Evolutionary conservation across 2,888 invertebrate species (phyloP).

Genomic region (Volucella inanis): DNA sequence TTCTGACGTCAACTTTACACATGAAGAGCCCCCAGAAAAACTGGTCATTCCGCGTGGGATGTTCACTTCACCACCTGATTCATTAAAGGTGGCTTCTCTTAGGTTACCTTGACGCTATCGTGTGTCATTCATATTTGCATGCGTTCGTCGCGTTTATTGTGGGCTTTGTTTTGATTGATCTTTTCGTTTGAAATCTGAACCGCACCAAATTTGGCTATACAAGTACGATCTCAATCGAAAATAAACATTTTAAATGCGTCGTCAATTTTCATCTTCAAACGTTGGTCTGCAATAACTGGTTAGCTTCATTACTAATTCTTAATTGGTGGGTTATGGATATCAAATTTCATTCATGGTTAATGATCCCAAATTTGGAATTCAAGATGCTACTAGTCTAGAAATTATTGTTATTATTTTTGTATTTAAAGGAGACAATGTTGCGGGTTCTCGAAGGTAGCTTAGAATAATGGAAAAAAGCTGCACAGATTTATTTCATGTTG

Average conservation of each 20-base stretch:
- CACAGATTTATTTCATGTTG: no score
- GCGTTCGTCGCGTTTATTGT: neutral
- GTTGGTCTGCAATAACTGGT: slow-evolving; percentile 15
- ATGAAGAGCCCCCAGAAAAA: slow-evolving; percentile 13
- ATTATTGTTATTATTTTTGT: neutral
- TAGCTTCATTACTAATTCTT: neutral
- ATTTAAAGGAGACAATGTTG: no score
- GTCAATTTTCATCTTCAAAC: slow-evolving; percentile 1
- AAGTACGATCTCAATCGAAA: neutral
- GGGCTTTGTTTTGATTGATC: neutral
- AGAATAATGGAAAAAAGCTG: no score
- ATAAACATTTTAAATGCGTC: neutral
- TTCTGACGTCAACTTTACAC: neutral
- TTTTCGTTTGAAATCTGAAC: slow-evolving; percentile 1
- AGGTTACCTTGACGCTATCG: neutral
- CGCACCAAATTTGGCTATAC: slow-evolving; percentile 28
- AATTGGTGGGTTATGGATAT: neutral
- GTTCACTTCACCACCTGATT: slow-evolving; percentile 33
- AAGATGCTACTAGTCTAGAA: neutral
- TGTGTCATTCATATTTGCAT: slow-evolving; percentile 42
- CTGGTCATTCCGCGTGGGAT: slow-evolving; percentile 30
- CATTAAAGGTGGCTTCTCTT: slow-evolving; percentile 3
- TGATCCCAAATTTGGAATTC: slow-evolving; percentile 19
- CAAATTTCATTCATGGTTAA: slow-evolving; percentile 16
- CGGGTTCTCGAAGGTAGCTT: no score